Conservation (phyloP, 1,140 invertebrate genomes). For the Orchestia grillus region DNA sequence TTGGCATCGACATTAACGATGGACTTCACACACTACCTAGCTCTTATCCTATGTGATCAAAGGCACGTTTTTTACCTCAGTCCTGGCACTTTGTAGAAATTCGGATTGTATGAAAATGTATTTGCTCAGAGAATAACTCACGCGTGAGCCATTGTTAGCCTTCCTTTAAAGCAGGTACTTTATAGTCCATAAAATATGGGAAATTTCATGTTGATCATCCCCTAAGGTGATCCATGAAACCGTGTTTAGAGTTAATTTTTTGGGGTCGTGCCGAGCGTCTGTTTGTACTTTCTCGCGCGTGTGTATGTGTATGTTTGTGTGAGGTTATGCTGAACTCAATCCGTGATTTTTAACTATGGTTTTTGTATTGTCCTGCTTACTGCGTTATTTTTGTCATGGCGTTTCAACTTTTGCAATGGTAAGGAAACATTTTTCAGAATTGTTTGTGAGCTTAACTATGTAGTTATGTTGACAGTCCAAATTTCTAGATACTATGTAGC, state of each 20-base stretch:
- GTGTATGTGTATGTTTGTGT: background rate
- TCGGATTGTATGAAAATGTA: background rate
- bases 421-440: background rate
- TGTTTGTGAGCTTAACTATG: background rate
- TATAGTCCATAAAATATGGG: background rate
- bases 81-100: background rate
- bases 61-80: background rate
- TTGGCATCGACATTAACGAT: background rate
- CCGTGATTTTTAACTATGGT: background rate
- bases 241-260: background rate
- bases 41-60: background rate
- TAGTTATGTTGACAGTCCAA: background rate
- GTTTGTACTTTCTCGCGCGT: background rate
- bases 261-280: background rate
- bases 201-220: background rate
- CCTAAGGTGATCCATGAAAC: background rate
- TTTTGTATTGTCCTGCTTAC: background rate
- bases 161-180: constrained; percentile 32
- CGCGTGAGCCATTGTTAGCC: constrained; percentile 13
- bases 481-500: background rate
- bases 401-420: background rate
- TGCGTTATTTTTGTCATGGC: background rate
- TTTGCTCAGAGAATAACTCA: constrained; percentile 9
- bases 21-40: background rate
- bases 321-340: background rate